Evolutionary conservation across 64 coral and sea anemone genomes (phyloP).

Genomic region (Pachyseris speciosa): DNA sequence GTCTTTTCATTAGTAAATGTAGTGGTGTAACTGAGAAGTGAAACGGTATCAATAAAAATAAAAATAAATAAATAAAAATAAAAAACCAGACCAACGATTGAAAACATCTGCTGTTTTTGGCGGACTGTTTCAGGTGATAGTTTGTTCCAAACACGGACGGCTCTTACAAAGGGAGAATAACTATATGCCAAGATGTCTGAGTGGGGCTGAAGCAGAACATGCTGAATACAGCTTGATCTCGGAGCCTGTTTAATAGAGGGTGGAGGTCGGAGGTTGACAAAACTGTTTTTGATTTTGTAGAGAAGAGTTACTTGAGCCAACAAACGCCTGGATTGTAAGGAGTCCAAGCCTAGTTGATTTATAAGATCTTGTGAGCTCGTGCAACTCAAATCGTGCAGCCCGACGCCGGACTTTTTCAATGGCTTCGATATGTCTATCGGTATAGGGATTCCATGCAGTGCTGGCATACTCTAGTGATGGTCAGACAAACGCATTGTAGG

Average conservation of each 20-base stretch:
- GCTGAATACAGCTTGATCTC: too few species aligned
- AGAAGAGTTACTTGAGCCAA: constrained; percentile 35
- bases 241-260: constrained; percentile 18
- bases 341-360: neutral
- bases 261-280: constrained; percentile 13
- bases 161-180: too few species aligned
- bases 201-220: too few species aligned
- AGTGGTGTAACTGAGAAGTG: too few species aligned
- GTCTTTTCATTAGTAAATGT: too few species aligned
- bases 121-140: too few species aligned
- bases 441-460: constrained; percentile 9
- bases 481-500: constrained; percentile 10
- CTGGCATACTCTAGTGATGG: constrained; percentile 17
- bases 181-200: too few species aligned
- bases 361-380: constrained; percentile 8
- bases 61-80: too few species aligned
- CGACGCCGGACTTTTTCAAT: constrained; percentile 17
- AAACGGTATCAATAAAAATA: too few species aligned
- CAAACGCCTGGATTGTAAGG: constrained; percentile 27
- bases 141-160: too few species aligned
- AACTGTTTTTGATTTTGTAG: constrained; percentile 33
- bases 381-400: constrained; percentile 22
- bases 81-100: too few species aligned
- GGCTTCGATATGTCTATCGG: neutral
- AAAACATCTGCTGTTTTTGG: too few species aligned